Evolutionary conservation across 2,888 invertebrate species (phyloP), one percentile per base, ranked within the genome.

Genomic region (Tribolium freemani): DNA sequence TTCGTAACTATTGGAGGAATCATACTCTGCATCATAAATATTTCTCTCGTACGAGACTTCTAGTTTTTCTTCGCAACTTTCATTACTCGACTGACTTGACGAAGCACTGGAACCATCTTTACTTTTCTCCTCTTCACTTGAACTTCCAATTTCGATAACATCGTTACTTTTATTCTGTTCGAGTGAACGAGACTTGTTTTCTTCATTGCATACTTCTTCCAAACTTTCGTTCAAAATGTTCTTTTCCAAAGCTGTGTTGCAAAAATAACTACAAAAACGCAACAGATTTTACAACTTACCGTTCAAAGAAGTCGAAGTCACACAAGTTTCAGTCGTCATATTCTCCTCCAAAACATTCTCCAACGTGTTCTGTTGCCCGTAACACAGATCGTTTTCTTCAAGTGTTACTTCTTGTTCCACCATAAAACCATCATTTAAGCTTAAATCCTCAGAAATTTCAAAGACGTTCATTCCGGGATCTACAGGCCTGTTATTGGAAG

Each of bases 381-480:
- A 71, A 68, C 51, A 67, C 16, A 67, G 31, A 63, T 57, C 56
- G 8, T 63, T 51, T 21, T 69, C 73, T 38, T 66, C 66, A 10
- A 73, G 30, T 20, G 53, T 50, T 11, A 69, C 38, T 26, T 72
- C 67, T 20, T 64, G 53, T 10, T 70, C 70, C 9, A 63, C 30
- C 2, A 48, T 4, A n/a, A 69, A 30, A 8, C 54, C 74, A 56
- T 70, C 69, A 45, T 72, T 72, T 30, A 66, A 51, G 13, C 66
- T 63, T 9, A 71, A 46, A 68, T 76, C 73, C 56, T 74, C 73
- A 5, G 68, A 67, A 8, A 66, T 68, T 63, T 77, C 76, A 69
- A 72, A 72, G 3, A 70, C 58, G 50, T 71, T 74, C 67, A 69
- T 61, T 69, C 75, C 58, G 4, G 75, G 74, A 70, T 78, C 72